phyloP scores from a whole-genome alignment of 64 coral and sea anemone species.

The Actinia tenebrosa region DNA sequence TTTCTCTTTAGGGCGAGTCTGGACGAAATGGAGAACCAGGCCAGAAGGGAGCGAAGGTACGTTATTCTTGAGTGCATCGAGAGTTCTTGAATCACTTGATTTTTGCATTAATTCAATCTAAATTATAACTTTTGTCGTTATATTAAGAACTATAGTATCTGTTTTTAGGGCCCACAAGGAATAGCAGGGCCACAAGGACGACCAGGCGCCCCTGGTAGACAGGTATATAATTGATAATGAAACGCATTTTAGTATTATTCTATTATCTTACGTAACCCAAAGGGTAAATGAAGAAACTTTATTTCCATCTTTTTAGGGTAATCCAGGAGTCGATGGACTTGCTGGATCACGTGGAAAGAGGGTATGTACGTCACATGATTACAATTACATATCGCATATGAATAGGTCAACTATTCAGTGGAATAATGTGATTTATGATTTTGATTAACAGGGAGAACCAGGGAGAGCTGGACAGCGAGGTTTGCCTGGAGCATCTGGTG shows the following conservation, averaged over 20 bases:
- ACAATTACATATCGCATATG: too few relatives aligned
- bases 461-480: conserved; percentile 10
- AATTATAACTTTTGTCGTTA: too few relatives aligned
- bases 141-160: too few relatives aligned
- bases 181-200: conserved; percentile 42
- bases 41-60: conserved; percentile 31
- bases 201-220: conserved; percentile 35
- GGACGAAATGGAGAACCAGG: conserved; percentile 43
- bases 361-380: neutral
- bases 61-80: neutral
- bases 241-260: neutral
- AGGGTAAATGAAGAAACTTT: neutral
- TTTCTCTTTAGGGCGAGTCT: neutral
- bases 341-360: conserved; percentile 28
- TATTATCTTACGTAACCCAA: neutral
- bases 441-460: conserved; percentile 10
- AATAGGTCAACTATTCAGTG: too few relatives aligned
- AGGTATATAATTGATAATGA: neutral
- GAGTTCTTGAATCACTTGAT: neutral
- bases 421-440: neutral
- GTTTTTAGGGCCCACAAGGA: conserved; percentile 34
- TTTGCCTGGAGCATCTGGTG: conserved; percentile 10
- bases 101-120: neutral
- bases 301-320: conserved; percentile 20
- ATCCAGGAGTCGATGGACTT: conserved; percentile 1